These are phyloP conservation scores for Harpalus rufipes DNA, from an alignment of 2,888 invertebrate species.

Conservation along the genomic window DNA sequence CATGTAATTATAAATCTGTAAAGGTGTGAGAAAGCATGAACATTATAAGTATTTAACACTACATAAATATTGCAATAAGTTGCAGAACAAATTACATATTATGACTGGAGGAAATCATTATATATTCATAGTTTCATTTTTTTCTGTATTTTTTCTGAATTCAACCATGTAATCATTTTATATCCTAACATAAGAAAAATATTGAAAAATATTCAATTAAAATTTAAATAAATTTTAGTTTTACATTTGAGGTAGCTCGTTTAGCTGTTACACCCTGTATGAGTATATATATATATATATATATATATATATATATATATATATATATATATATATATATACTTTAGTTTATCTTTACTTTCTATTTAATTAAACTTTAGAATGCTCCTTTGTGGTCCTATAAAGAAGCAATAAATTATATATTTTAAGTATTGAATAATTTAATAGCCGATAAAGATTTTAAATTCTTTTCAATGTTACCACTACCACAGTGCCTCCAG, in stretches of 20 bases:
- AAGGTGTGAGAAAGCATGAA: slow-evolving; percentile 37
- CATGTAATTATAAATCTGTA: slow-evolving; percentile 20
- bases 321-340: too few species aligned
- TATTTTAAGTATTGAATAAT: slow-evolving; percentile 40
- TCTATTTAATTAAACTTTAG: not conserved
- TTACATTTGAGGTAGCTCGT: too few species aligned
- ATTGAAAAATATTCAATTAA: too few species aligned
- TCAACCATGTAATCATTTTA: too few species aligned
- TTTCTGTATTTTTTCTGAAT: too few species aligned
- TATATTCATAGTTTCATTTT: not conserved
- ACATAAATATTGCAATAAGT: slow-evolving; percentile 36
- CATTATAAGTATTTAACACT: slow-evolving; percentile 36
- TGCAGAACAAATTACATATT: slow-evolving; percentile 33
- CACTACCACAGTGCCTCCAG: not conserved
- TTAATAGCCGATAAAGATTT: slow-evolving; percentile 36
- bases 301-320: too few species aligned
- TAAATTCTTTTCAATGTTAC: not conserved
- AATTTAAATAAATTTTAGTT: too few species aligned
- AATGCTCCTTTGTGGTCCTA: not conserved
- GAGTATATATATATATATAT: too few species aligned
- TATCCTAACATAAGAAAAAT: too few species aligned
- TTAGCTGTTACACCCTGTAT: too few species aligned
- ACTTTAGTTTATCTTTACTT: slow-evolving; percentile 1
- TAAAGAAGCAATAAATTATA: slow-evolving; percentile 40
- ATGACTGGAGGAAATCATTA: not conserved